A percentile compares a stretch with the other conserved stretches of the same genome.
These are phyloP conservation scores for Bucco capensis DNA, from an alignment of 2,113 vertebrate species.

Conservation along the genomic window DNA sequence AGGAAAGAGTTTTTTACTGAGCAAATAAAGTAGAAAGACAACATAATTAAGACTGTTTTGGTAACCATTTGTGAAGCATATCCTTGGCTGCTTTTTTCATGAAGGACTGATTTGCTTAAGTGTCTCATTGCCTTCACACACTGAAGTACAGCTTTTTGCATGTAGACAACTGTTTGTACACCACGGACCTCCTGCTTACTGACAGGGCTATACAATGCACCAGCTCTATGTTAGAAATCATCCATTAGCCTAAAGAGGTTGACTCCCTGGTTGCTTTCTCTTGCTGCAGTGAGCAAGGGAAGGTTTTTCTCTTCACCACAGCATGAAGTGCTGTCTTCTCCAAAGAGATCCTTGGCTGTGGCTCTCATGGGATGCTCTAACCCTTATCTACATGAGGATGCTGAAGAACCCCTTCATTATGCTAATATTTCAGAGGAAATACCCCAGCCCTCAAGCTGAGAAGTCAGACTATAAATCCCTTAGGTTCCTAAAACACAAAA, in stretches of 20 bases:
- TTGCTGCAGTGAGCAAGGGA: not conserved
- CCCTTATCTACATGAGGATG: not conserved
- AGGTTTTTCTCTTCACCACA: not conserved
- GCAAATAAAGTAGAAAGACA: not conserved
- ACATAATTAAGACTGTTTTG: not conserved
- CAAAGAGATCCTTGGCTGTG: not conserved
- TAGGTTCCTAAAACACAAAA: not conserved
- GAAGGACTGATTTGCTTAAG: not conserved
- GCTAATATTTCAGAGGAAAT: not conserved
- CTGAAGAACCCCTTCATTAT: not conserved
- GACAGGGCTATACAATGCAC: not conserved
- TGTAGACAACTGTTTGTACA: not conserved
- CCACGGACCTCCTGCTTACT: not conserved
- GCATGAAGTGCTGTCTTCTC: not conserved
- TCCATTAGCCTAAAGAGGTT: not conserved
- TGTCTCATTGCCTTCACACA: not conserved
- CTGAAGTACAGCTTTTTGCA: not conserved
- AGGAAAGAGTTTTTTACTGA: not conserved
- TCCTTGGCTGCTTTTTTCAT: not conserved
- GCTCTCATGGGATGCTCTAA: not conserved
- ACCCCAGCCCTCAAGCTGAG: not conserved
- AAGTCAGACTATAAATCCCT: not conserved
- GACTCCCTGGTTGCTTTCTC: not conserved
- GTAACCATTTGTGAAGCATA: not conserved
- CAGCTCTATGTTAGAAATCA: not conserved